Evolutionary conservation across 2,113 vertebrate genomes (phyloP), one percentile per base, ranked within the genome.

Genomic region (Craseonycteris thonglongyai): DNA sequence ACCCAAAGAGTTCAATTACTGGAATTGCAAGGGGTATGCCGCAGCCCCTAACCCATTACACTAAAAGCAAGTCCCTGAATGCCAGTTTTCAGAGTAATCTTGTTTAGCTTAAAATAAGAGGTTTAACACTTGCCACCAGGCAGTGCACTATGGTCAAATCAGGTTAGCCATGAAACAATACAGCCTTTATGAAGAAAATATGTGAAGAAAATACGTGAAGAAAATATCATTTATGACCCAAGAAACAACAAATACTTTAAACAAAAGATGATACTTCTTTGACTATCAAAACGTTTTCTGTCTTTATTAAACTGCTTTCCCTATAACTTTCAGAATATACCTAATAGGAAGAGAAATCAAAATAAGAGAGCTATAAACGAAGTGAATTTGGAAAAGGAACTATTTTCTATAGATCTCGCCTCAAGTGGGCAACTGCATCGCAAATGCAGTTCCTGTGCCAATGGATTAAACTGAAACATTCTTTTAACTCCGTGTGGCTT

Each of bases 31-130:
- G 95, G 93, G 88, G 88, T 97, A 90, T 90, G 89, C 11, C 85
- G 90, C 96, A 96, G 93, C 76, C 96, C 49, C 58, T 90, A 97
- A 97, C 56, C 12, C 0, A 96, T 97, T 97, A 97, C 96, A 92
- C 74, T 96, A 95, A 98, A 96, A 98, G 96, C 97, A 96, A 98
- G 94, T 96, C 95, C 84, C 93, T 97, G 95, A 98, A 98, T 98
- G 97, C 95, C 96, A 97, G 96, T 97, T 97, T 97, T 97, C 96
- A 97, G 74, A 96, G 89, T 99, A 98, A 99, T 98, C 98, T 98
- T 98, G 95, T 99, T 99, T 98, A 98, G 96, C 80, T 98, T 97
- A 95, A 98, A 99, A 98, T 98, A 98, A 98, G 86, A 98, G 97
- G 95, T 98, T 99, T 98, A 98, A 92, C 97, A 98, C 96, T 98